Base-by-base conservation (phyloP, 2,797 vertebrate species). In the Danio kyathit region DNA sequence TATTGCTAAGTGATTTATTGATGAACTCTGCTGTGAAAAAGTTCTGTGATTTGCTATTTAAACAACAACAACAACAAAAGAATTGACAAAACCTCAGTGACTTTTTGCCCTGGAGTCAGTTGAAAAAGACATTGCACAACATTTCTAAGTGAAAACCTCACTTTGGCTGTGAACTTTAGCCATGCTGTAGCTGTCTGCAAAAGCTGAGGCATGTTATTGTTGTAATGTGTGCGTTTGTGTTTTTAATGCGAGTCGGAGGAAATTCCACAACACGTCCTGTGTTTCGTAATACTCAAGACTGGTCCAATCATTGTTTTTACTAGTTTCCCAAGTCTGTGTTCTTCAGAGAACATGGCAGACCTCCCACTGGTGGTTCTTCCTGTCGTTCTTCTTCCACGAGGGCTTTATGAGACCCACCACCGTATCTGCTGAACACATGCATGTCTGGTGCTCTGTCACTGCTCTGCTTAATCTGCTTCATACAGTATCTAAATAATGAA, bases 321-420 rank as follows among this genome's bases (percentile, higher is more conserved):
- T 51, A 59, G 54, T 21, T 74, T 78, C 14, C 64, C 56, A 40
- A 43, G 41, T 46, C n/a, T 70, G 29, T 79, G 41, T 74, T 82
- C 41, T 61, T 75, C 10, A 21, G 41, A 74, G 64, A 82, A 82
- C 59, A 57, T 66, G 51, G 73, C n/a, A 61, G 40, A 46, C 52
- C 44, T 51, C 61, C 60, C 56, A 46, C 69, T 21, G 75, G 21
- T 80, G 60, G 44, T 70, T 63, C 64, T 69, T 85, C 79, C 79
- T 80, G 51, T 52, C 71, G 41, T 70, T 83, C 29, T 83, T 63
- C n/a, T 83, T 67, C 19, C 69, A 63, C 54, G 38, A 76, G 66
- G 79, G 77, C 75, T 84, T 83, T 86, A 81, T 76, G 76, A 74
- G 76, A 69, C 75, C 17, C 65, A 76, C 51, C 81, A 70, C 73